Evolutionary conservation across 2,888 invertebrate genomes (phyloP), one percentile per base, ranked within the genome.

Genomic region (Euproctis similis): DNA sequence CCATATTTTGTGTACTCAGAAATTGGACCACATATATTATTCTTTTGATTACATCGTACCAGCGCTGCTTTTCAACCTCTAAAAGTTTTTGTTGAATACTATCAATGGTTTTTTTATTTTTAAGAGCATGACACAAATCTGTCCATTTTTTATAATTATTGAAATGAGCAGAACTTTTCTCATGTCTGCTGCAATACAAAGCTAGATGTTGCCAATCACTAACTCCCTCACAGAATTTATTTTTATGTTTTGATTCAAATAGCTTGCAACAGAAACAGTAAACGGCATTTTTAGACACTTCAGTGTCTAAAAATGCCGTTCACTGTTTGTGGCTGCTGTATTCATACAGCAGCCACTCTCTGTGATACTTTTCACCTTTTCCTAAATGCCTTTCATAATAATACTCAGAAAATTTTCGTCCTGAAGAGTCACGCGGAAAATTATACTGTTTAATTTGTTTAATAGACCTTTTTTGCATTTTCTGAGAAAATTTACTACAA

Each of bases 311-410:
- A n/a, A n/a, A n/a, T n/a, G n/a, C n/a, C n/a, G n/a, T n/a, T n/a
- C n/a, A n/a, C n/a, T n/a, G n/a, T n/a, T n/a, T n/a, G n/a, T n/a
- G n/a, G n/a, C n/a, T n/a, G n/a, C n/a, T n/a, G n/a, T n/a, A n/a
- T n/a, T n/a, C n/a, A n/a, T n/a, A n/a, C n/a, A n/a, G n/a, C n/a
- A 33, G 36, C 32, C 28, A 36, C 30, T 36, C 36, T 32, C 30
- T 36, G 30, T 36, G 30, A 36, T 37, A 28, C 28, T 26, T n/a
- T n/a, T n/a, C n/a, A n/a, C n/a, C n/a, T n/a, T n/a, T n/a, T n/a
- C n/a, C n/a, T n/a, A n/a, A n/a, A n/a, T n/a, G n/a, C n/a, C n/a
- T n/a, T n/a, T n/a, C n/a, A 31, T 37, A 37, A 37, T 37, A 36
- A 31, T 32, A 32, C 26, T 37, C 31, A 9, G 30, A 34, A 30